Percentiles rank a stretch among this genome's conserved stretches.
These are phyloP conservation scores for Tromatobia lineatoria DNA, from an alignment of 2,888 invertebrate genomes.

Conservation along the genomic window DNA sequence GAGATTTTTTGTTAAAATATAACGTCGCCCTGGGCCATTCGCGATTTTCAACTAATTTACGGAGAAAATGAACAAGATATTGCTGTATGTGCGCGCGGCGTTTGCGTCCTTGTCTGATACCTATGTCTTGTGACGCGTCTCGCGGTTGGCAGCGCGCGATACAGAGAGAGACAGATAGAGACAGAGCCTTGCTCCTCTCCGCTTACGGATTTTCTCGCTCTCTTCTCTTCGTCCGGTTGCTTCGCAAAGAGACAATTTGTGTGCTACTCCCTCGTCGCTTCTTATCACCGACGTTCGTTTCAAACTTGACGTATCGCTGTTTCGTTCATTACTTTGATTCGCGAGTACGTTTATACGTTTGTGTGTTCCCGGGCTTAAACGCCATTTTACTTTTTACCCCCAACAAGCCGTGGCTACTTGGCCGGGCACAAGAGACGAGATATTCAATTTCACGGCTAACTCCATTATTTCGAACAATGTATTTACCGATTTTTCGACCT, in stretches of 20 bases:
- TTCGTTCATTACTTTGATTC: not conserved
- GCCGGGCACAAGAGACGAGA: conserved; percentile 31
- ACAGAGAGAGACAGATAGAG: conserved; percentile 54
- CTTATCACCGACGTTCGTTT: conserved; percentile 24
- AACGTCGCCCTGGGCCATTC: conserved; percentile 59
- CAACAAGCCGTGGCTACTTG: conserved; percentile 22
- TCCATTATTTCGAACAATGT: not conserved
- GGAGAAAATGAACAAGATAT: conserved; percentile 48
- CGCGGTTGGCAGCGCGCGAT: conserved; percentile 72
- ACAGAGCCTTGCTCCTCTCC: conserved; percentile 22
- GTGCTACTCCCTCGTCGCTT: conserved; percentile 2
- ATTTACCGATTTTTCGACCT: conserved; percentile 13
- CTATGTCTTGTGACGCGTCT: conserved; percentile 74
- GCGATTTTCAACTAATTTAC: conserved; percentile 63
- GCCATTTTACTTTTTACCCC: conserved; percentile 59
- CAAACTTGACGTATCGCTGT: conserved; percentile 4
- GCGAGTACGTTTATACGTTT: conserved; percentile 41
- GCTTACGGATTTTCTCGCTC: not conserved
- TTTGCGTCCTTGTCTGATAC: conserved; percentile 34
- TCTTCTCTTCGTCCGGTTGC: not conserved
- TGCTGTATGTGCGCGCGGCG: conserved; percentile 61
- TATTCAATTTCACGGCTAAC: conserved; percentile 15
- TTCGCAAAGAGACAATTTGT: not conserved
- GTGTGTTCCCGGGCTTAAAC: conserved; percentile 66
- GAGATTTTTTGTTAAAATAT: conserved; percentile 72